These are phyloP conservation scores for Morinoia aosen DNA, from an alignment of 2,888 invertebrate species.

Conservation along the genomic window DNA sequence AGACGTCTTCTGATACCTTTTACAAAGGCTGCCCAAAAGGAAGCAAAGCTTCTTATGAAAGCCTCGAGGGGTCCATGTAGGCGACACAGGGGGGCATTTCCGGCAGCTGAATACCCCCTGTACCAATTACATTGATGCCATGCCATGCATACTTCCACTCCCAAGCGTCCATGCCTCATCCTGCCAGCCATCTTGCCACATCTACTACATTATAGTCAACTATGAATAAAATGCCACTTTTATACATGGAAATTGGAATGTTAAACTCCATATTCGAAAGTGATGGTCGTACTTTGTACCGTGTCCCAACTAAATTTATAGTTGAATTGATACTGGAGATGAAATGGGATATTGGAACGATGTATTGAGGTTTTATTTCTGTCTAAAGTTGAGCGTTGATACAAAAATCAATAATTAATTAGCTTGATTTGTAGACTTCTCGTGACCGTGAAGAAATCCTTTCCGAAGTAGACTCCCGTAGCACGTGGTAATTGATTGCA, in stretches of 20 bases:
- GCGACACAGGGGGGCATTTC: neutral
- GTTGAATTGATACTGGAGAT: neutral
- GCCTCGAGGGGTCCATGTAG: neutral
- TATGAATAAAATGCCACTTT: neutral
- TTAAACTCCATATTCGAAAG: neutral
- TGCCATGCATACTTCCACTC: neutral
- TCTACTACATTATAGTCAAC: neutral
- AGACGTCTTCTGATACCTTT: neutral
- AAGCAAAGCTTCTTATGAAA: neutral
- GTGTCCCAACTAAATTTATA: neutral
- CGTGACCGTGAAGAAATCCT: neutral
- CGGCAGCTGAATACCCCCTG: neutral
- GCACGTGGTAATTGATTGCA: conserved; percentile 1
- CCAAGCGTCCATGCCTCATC: neutral
- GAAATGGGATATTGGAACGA: neutral
- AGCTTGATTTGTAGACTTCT: neutral
- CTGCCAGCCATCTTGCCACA: neutral
- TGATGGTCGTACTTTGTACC: neutral
- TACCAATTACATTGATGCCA: neutral
- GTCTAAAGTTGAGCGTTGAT: neutral
- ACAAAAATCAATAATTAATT: neutral
- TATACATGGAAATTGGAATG: neutral
- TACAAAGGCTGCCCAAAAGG: neutral
- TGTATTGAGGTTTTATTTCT: neutral
- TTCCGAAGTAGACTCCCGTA: neutral